These are phyloP conservation scores for Heterocephalus glaber DNA, from an alignment of 2,113 vertebrate species.

Conservation along the genomic window DNA sequence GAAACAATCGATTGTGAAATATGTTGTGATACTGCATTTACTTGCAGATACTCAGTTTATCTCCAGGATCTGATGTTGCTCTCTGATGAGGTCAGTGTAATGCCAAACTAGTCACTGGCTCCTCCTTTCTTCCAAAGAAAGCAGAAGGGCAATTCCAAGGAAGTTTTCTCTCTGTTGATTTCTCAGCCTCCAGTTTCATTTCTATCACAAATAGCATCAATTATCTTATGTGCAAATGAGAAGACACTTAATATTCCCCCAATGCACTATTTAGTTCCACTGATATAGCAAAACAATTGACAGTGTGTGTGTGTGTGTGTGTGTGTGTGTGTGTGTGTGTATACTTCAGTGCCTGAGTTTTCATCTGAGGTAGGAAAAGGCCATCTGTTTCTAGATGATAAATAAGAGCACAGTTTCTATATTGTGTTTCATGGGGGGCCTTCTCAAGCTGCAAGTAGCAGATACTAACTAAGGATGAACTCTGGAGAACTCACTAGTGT, in stretches of 20 bases:
- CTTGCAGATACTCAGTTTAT: neutral
- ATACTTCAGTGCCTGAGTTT: neutral
- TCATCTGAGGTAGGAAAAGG: neutral
- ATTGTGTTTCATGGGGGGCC: neutral
- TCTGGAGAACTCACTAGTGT: neutral
- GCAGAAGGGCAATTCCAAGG: constrained; percentile 18
- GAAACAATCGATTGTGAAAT: constrained; percentile 12
- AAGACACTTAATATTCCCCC: neutral
- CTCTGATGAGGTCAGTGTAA: neutral
- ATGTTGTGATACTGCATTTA: neutral
- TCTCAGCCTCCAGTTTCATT: constrained; percentile 43
- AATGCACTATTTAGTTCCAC: neutral
- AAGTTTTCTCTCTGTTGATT: neutral
- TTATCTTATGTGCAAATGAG: constrained; percentile 35
- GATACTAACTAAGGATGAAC: neutral
- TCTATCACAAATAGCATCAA: constrained; percentile 53
- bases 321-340: neutral
- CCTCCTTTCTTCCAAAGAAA: constrained; percentile 34
- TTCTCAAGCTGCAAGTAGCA: neutral
- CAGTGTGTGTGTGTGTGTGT: neutral
- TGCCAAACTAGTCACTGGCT: neutral
- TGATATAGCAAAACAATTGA: neutral
- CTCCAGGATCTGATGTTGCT: neutral
- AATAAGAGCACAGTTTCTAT: neutral
- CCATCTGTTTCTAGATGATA: constrained; percentile 38